Conservation (phyloP, 2,888 invertebrate genomes). For the Lissocephala sabroskyi region DNA sequence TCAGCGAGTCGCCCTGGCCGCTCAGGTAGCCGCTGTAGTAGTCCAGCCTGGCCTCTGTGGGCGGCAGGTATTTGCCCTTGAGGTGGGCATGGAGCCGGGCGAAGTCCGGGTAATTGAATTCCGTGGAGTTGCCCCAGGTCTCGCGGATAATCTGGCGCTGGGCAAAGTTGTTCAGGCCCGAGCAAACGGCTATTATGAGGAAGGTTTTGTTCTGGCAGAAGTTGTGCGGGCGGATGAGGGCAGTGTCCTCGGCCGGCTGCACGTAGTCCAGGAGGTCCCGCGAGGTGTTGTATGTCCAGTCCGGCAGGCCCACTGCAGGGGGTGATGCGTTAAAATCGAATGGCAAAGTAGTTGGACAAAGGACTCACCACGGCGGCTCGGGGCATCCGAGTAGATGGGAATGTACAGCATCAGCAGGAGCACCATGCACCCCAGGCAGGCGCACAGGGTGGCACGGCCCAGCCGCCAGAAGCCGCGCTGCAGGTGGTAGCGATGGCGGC, state of each 20-base stretch:
- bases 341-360: not conserved
- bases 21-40: conserved; percentile 58
- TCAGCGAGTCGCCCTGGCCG: conserved; percentile 22
- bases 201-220: conserved; percentile 75
- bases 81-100: conserved; percentile 63
- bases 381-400: conserved; percentile 60
- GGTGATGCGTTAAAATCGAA: too few relatives aligned
- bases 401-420: conserved; percentile 60
- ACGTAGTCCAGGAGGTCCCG: conserved; percentile 82
- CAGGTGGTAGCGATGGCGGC: conserved; percentile 33
- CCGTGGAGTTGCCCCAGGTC: conserved; percentile 71
- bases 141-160: conserved; percentile 74
- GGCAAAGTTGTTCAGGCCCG: conserved; percentile 80
- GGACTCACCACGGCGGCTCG: conserved; percentile 60
- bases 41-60: conserved; percentile 45
- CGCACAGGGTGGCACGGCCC: conserved; percentile 41
- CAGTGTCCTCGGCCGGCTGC: conserved; percentile 79
- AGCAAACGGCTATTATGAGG: conserved; percentile 83
- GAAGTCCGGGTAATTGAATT: conserved; percentile 70
- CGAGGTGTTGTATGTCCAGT: conserved; percentile 84
- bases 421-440: conserved; percentile 38
- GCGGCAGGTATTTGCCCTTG: conserved; percentile 60
- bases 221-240: conserved; percentile 77
- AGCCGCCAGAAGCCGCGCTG: conserved; percentile 54
- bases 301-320: conserved; percentile 74